Base-by-base conservation (phyloP, 1,140 invertebrate genomes). In the Oscheius sp. region DNA sequence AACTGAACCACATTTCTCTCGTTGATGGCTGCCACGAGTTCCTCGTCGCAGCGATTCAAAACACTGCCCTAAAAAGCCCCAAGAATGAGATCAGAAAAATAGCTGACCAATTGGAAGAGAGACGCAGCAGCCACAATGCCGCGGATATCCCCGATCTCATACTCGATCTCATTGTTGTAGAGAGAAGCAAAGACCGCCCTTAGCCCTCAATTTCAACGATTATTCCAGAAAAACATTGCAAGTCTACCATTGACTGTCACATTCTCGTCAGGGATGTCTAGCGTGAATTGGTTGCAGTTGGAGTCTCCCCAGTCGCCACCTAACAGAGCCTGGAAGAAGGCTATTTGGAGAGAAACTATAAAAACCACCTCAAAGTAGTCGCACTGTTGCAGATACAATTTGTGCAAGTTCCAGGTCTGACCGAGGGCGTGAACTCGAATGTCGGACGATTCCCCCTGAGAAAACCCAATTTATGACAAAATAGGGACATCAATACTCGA, bases 131-230 rank as follows among this genome's bases (percentile, higher is more conserved):
- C 61, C 10, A 63, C 29, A 32, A 63, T 63, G n/a, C 61, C 29
- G 31, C 7, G 10, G 10, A 63, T 7, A 26, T 63, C 20, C 13
- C 35, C 36, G 23, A 32, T 0, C 10, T 10, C 20, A 26, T 36
- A 36, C 26, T 63, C 0, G 32, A 63, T 36, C 26, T 63, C 61
- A 26, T 63, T 34, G 36, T 63, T 63, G 61, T 63, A 63, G 36
- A 63, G 61, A 36, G 61, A 63, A 26, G 26, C 61, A 32, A 63
- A 63, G 61, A 63, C 61, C 15, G 36, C 31, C 4, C 35, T 13
- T 10, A 63, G 31, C 7, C 32, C 61, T 63, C 7, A 10, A 63
- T 7, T 13, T 18, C 13, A 10, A 63, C 10, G 18, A 32, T 13
- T 63, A n/a, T 63, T 26, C 10, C 10, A 10, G 0, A 32, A 7